These are phyloP conservation scores for Smittia sp. DNA, from an alignment of 2,888 invertebrate species.

Conservation along the genomic window DNA sequence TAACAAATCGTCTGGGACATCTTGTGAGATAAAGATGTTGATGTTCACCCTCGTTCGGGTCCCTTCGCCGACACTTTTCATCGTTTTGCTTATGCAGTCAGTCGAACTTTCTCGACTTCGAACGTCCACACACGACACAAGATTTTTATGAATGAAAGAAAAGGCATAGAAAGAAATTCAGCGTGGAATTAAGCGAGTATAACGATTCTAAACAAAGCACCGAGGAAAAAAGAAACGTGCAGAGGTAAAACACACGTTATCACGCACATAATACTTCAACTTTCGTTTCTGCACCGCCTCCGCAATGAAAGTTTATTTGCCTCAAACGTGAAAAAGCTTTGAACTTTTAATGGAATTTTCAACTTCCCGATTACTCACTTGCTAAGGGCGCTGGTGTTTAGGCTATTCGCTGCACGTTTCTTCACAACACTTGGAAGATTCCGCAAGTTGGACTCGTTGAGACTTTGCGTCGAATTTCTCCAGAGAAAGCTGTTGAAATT, in stretches of 20 bases:
- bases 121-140: neutral
- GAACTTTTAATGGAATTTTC: constrained; percentile 21
- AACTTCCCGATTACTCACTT: constrained; percentile 21
- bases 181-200: constrained; percentile 18
- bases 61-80: constrained; percentile 19
- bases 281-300: neutral
- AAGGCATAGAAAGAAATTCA: constrained; percentile 19
- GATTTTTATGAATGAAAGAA: constrained; percentile 34
- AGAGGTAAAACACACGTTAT: constrained; percentile 21
- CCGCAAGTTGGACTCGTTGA: constrained; percentile 18
- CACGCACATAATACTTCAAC: constrained; percentile 27
- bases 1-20: constrained; percentile 25
- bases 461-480: constrained; percentile 15
- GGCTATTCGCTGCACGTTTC: constrained; percentile 28
- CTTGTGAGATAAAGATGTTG: constrained; percentile 19
- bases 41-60: neutral
- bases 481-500: constrained; percentile 24
- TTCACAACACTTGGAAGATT: constrained; percentile 17
- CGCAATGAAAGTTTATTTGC: neutral
- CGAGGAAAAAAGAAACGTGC: neutral
- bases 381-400: constrained; percentile 7
- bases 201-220: neutral
- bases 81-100: constrained; percentile 18
- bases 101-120: constrained; percentile 24
- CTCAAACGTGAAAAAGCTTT: neutral